Base-by-base conservation (phyloP, 2,113 vertebrate genomes). In the Chauna torquata region DNA sequence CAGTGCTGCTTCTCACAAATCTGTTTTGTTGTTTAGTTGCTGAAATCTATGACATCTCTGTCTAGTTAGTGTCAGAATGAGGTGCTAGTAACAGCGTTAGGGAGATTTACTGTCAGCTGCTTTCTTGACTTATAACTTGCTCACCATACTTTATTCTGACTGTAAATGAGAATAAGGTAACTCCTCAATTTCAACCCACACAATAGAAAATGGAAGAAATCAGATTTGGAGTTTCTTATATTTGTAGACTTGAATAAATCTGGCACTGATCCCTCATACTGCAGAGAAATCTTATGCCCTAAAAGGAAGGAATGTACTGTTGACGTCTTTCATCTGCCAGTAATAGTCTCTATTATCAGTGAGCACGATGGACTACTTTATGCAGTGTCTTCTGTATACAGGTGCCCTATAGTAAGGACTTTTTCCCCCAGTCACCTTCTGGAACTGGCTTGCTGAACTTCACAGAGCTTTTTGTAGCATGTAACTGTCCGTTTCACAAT, bases 111-210 rank as follows among this genome's bases (percentile, higher is more conserved):
- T 68, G 30, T 86, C 49, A 65, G 25, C 34, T 87, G 40, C 20
- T 65, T 91, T 85, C 32, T 68, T 94, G 71, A 90, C 13, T 2
- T 83, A 58, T 25, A 30, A 40, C 44, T 78, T 80, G 4, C 9
- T 91, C 49, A 12, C 25, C 38, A 8, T 82, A 71, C 78, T 91
- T 77, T 90, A 62, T 68, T 94, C 68, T 78, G 20, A 65, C 50
- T 79, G n/a, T 84, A 90, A 88, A 59, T 82, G 12, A 89, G 30
- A 88, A 55, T 90, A 77, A 71, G 22, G 2, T 61, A 61, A 18
- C 6, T 36, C 36, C 38, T 86, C 30, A 42, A 20, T 80, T 57
- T 88, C 40, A 82, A 9, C 16, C 19, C 11, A 47, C 1, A 0
- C 30, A 82, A 38, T 32, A 64, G 44, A 76, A 91, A 68, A 65